These are phyloP conservation scores for Felis chaus DNA, from an alignment of 2,113 vertebrate species.

Conservation along the genomic window DNA sequence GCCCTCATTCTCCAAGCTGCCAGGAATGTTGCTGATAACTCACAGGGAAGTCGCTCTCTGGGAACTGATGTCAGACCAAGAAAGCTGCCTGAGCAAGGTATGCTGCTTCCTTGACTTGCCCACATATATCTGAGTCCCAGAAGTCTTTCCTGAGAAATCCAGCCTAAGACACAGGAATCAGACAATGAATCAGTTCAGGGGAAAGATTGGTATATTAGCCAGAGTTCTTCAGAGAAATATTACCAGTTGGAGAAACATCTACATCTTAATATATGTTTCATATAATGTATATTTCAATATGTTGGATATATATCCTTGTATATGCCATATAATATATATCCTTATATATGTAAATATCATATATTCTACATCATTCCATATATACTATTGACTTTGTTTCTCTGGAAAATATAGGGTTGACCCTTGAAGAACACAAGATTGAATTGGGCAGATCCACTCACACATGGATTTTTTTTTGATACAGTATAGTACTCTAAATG, in stretches of 20 bases:
- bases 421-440: not conserved
- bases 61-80: not conserved
- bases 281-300: not conserved
- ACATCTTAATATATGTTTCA: not conserved
- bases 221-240: not conserved
- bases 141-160: not conserved
- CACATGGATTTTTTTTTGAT: not conserved
- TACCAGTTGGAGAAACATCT: not conserved
- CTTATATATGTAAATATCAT: too few relatives aligned
- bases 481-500: not conserved
- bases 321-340: not conserved
- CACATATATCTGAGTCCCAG: not conserved
- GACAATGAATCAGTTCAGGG: not conserved
- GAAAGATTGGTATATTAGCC: not conserved
- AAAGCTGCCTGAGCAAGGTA: not conserved
- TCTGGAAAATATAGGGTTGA: not conserved
- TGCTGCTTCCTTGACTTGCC: not conserved
- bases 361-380: not conserved
- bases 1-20: not conserved
- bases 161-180: not conserved
- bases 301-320: not conserved
- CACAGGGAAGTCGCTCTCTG: not conserved
- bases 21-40: not conserved
- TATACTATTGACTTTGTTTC: not conserved
- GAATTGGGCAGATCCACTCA: not conserved